Base-by-base conservation (phyloP, 2,113 vertebrate genomes). In the Periophthalmus modestus region DNA sequence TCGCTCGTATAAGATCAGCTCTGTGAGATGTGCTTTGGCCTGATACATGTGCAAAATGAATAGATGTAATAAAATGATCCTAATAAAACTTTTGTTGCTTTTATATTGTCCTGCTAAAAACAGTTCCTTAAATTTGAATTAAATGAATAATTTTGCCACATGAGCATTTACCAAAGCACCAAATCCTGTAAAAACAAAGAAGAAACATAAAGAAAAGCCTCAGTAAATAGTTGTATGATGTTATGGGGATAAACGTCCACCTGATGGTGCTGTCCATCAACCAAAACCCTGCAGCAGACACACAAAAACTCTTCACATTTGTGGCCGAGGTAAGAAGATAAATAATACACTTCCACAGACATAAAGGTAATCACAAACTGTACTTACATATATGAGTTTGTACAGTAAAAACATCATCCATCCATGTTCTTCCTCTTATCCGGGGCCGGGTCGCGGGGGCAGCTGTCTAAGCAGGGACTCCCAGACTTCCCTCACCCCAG, bases 211-310 rank as follows among this genome's bases (percentile, higher is more conserved):
- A 24, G 24, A 14, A 59, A 12, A 14, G 15, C 23, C 4, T 28
- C 57, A 16, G 12, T 7, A 28, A 14, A 28, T 59, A 15, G 11
- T 57, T 23, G 10, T 13, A 23, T 55, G 21, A 9, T 57, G 23
- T 28, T 28, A 15, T 59, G 21, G 2, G 28, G 23, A 15, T 7
- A 10, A 5, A 39, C 19, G 28, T 1, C 84, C 90, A 88, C 79
- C 55, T 85, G 88, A 75, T 87, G 88, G 71, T 76, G 58, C 0
- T 43, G 24, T 82, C 70, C 50, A 82, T 66, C 43, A 66, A 54
- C 52, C 46, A 9, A 78, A 79, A 24, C 11, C n/a, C 13, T 12
- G 7, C 57, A 28, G 13, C 23, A 65, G 18, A 36, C 10, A 34
- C 9, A 33, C 11, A 7, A 7, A 65, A 7, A 10, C 1, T n/a